Percentiles rank a stretch among this genome's conserved stretches.
Conservation (phyloP, 2,113 vertebrate genomes). For the Lontra canadensis region DNA sequence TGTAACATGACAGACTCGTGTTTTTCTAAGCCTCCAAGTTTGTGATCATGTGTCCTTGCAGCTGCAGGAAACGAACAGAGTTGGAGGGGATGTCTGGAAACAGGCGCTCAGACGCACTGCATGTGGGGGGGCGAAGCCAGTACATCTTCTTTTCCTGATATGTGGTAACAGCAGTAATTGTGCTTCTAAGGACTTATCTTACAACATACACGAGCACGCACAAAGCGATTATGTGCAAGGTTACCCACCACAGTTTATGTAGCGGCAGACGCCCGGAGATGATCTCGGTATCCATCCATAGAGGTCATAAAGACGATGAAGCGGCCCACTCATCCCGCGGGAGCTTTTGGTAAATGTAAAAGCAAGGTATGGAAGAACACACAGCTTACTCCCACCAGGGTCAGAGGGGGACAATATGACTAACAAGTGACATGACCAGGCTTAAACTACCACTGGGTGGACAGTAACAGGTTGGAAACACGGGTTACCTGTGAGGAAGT, state of each 20-base stretch:
- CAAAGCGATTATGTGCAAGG: background rate
- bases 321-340: background rate
- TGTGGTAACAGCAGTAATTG: background rate
- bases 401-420: background rate
- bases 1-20: background rate
- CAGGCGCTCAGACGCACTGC: background rate
- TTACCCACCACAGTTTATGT: too few species aligned
- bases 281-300: too few species aligned
- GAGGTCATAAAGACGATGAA: background rate
- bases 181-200: conserved; percentile 5
- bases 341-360: background rate
- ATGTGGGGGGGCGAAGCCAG: background rate
- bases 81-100: background rate
- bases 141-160: background rate
- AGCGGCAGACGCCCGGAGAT: too few species aligned
- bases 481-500: background rate
- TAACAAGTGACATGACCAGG: background rate
- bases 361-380: background rate
- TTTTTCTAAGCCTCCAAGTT: background rate
- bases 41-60: background rate
- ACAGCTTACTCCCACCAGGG: background rate
- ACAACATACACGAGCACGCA: background rate
- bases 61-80: background rate
- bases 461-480: background rate
- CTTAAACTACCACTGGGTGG: background rate